phyloP scores from a whole-genome alignment of 2,113 vertebrate species.

The Crotalus horridus region DNA sequence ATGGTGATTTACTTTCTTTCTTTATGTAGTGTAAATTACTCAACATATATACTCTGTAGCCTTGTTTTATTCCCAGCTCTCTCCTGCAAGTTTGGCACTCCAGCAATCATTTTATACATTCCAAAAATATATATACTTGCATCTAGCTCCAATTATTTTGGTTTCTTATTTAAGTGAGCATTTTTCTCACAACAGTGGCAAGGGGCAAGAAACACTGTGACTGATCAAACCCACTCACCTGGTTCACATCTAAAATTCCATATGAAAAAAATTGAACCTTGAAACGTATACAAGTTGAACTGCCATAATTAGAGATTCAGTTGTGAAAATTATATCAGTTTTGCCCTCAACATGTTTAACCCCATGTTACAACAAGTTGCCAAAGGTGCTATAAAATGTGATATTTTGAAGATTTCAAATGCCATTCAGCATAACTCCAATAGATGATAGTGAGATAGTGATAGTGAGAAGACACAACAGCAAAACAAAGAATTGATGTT shows the following conservation, averaged over 20 bases:
- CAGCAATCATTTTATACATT: background rate
- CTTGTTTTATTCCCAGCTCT: background rate
- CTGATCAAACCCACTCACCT: background rate
- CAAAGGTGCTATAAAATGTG: background rate
- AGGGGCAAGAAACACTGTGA: background rate
- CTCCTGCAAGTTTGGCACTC: background rate
- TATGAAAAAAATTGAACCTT: background rate
- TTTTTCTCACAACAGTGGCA: background rate
- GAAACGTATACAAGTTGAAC: background rate
- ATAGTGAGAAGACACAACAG: background rate
- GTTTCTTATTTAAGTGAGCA: background rate
- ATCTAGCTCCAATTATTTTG: background rate
- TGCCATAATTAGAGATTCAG: background rate
- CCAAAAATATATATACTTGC: background rate
- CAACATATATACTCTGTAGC: background rate
- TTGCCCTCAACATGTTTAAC: background rate
- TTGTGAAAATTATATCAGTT: background rate
- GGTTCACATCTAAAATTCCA: background rate
- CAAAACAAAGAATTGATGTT: background rate
- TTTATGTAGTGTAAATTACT: background rate
- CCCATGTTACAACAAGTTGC: background rate
- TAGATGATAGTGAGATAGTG: background rate
- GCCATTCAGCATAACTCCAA: background rate
- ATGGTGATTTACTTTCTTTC: background rate
- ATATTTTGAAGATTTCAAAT: background rate